Percentiles rank a stretch among this genome's conserved stretches.
Evolutionary conservation across 2,888 invertebrate genomes (phyloP).

Genomic region (Icerya purchasi): DNA sequence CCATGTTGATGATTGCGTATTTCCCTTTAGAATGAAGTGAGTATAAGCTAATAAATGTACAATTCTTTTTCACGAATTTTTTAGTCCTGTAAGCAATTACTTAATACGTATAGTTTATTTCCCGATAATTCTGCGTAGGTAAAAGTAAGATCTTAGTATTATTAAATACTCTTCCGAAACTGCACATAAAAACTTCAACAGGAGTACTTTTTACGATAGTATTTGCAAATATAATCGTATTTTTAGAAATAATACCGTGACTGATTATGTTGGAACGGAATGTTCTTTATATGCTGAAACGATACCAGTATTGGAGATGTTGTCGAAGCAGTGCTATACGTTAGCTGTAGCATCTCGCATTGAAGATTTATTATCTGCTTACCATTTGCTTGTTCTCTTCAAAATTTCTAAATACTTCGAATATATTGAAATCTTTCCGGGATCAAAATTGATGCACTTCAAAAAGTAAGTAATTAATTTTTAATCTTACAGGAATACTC

Average conservation of each 20-base stretch:
- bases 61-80: too few species aligned
- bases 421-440: constrained; percentile 20
- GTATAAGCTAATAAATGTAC: too few species aligned
- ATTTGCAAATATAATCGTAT: too few species aligned
- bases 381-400: constrained; percentile 19
- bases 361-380: constrained; percentile 19
- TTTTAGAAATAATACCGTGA: constrained; percentile 7
- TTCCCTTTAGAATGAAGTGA: neutral
- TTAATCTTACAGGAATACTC: neutral
- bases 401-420: constrained; percentile 18
- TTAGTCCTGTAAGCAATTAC: too few species aligned
- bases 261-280: constrained; percentile 16
- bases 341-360: constrained; percentile 20
- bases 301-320: constrained; percentile 11
- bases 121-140: too few species aligned
- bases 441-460: constrained; percentile 19
- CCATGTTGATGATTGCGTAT: neutral
- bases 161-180: too few species aligned
- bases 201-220: too few species aligned
- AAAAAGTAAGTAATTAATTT: constrained; percentile 13
- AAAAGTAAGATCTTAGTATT: too few species aligned
- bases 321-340: constrained; percentile 14
- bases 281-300: constrained; percentile 16
- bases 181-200: too few species aligned
- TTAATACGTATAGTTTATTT: too few species aligned